Conservation (phyloP, 2,888 invertebrate species). For the Julus scandinavius region DNA sequence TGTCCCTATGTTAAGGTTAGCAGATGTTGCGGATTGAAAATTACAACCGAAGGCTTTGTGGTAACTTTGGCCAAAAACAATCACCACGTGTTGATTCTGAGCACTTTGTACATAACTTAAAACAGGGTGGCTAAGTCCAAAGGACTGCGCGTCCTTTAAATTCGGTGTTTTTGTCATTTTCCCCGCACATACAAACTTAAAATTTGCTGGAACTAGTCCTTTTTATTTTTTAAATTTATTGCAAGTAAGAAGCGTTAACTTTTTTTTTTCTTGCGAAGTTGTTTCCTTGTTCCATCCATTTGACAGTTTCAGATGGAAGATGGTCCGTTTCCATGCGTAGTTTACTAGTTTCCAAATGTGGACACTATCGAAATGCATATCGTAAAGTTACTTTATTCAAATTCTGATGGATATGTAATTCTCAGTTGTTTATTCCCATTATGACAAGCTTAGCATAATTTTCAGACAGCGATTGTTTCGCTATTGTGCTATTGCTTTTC, state of each 20-base stretch:
- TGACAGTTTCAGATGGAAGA: background rate
- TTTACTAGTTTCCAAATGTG: too few relatives aligned
- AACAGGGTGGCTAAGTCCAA: conserved; percentile 34
- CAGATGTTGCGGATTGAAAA: conserved; percentile 96
- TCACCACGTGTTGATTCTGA: conserved; percentile 96
- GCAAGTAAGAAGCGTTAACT: conserved; percentile 6
- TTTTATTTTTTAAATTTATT: conserved; percentile 49
- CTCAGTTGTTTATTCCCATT: conserved; percentile 1
- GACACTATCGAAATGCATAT: background rate
- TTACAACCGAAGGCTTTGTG: conserved; percentile 95
- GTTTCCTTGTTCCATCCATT: background rate
- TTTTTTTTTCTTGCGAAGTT: conserved; percentile 24
- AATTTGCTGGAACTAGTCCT: conserved; percentile 50
- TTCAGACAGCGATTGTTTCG: background rate
- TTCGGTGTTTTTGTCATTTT: background rate
- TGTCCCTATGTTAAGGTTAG: conserved; percentile 98
- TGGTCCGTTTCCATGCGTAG: background rate
- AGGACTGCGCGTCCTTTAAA: background rate
- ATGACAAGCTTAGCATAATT: background rate
- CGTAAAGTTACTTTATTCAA: background rate
- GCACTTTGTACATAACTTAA: conserved; percentile 90
- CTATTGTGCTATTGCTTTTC: background rate
- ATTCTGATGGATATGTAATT: background rate
- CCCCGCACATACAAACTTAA: conserved; percentile 36
- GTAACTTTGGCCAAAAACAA: conserved; percentile 98